Percentiles rank a stretch among this genome's conserved stretches.
Conservation (phyloP, 2,113 vertebrate genomes). For the Mola mola region DNA sequence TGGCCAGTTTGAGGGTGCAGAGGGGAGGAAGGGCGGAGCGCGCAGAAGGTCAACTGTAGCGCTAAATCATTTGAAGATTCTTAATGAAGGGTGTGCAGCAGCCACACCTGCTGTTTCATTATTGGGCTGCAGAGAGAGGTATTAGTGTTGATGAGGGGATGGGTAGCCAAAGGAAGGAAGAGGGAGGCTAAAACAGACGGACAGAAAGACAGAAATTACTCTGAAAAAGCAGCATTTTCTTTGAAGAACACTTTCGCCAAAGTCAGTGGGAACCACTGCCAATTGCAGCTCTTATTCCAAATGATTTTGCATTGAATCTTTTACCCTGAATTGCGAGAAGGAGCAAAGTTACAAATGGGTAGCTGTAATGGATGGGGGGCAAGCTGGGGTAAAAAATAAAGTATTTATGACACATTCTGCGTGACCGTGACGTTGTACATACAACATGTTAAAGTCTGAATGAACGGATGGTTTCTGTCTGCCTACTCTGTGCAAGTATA, state of each 20-base stretch:
- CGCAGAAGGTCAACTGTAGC: slow-evolving; percentile 78
- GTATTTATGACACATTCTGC: slow-evolving; percentile 55
- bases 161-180: slow-evolving; percentile 13
- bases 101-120: slow-evolving; percentile 74
- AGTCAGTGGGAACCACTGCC: slow-evolving; percentile 55
- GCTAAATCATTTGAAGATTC: slow-evolving; percentile 79
- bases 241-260: slow-evolving; percentile 54
- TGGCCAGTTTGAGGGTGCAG: slow-evolving; percentile 66
- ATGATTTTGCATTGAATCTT: slow-evolving; percentile 47
- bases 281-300: slow-evolving; percentile 54
- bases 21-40: slow-evolving; percentile 62
- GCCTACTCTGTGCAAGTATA: slow-evolving; percentile 40
- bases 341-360: slow-evolving; percentile 48
- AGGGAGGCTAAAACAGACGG: slow-evolving; percentile 26
- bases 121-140: slow-evolving; percentile 48
- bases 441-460: slow-evolving; percentile 42
- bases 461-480: slow-evolving; percentile 35
- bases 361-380: not conserved
- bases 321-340: slow-evolving; percentile 35
- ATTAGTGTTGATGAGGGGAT: slow-evolving; percentile 49
- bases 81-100: slow-evolving; percentile 79
- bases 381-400: slow-evolving; percentile 25
- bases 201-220: slow-evolving; percentile 39
- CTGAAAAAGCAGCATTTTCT: slow-evolving; percentile 47
- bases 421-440: slow-evolving; percentile 47